Evolutionary conservation across 1,140 invertebrate genomes (phyloP).

Genomic region (Melipona quadrifasciata): DNA sequence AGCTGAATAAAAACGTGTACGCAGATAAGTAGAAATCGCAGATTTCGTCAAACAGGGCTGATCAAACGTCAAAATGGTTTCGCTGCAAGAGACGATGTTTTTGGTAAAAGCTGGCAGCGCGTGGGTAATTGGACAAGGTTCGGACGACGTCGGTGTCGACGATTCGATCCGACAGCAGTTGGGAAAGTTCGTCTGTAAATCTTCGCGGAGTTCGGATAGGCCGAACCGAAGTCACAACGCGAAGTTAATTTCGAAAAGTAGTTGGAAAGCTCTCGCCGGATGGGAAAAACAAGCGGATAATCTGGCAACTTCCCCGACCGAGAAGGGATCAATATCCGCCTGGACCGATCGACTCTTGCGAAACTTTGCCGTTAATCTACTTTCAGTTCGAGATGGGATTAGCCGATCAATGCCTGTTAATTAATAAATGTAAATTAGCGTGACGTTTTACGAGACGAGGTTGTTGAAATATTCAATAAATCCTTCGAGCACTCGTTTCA

Average conservation of each 20-base stretch:
- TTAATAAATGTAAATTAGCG: background rate
- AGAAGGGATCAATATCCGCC: background rate
- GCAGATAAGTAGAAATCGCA: background rate
- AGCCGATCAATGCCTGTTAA: background rate
- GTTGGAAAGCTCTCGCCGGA: background rate
- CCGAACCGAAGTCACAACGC: background rate
- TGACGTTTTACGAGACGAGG: too few relatives aligned
- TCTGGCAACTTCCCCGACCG: too few relatives aligned
- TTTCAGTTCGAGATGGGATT: background rate
- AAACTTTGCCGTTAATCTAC: background rate
- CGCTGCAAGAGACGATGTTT: too few relatives aligned
- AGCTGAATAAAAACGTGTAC: too few relatives aligned
- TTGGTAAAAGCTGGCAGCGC: background rate
- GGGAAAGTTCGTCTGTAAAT: constrained; percentile 1
- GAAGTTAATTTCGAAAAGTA: constrained; percentile 15
- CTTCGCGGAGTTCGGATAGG: background rate
- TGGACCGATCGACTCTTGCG: background rate
- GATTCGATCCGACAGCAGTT: background rate
- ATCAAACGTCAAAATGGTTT: background rate
- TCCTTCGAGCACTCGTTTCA: background rate
- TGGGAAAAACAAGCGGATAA: background rate
- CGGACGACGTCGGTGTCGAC: background rate
- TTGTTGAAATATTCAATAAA: background rate
- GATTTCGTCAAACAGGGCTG: background rate
- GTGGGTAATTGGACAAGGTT: background rate